Evolutionary conservation across 2,113 vertebrate species (phyloP).

Genomic region (Nipponia nippon): DNA sequence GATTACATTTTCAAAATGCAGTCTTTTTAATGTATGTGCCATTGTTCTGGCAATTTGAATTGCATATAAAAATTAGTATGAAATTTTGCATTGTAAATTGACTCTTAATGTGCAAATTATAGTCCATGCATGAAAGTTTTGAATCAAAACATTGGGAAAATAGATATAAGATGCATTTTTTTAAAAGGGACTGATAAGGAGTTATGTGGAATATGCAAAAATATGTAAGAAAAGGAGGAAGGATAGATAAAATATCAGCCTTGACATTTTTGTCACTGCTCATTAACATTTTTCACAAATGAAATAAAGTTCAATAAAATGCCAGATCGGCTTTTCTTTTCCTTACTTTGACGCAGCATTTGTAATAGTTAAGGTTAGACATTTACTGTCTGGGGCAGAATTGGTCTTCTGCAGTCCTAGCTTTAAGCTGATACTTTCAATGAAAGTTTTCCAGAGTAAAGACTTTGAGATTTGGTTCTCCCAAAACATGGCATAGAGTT

Average conservation of each 20-base stretch:
- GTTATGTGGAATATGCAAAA: neutral
- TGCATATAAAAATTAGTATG: neutral
- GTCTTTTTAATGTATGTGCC: neutral
- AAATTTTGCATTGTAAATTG: constrained; percentile 43
- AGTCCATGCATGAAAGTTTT: neutral
- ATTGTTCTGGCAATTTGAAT: constrained; percentile 17
- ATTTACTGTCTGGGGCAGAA: neutral
- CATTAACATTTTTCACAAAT: neutral
- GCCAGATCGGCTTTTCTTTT: neutral
- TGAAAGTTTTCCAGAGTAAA: neutral
- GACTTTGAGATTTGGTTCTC: neutral
- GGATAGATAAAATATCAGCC: neutral
- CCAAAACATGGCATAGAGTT: neutral
- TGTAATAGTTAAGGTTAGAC: neutral
- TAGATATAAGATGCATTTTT: neutral
- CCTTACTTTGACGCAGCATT: neutral
- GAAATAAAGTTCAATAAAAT: neutral
- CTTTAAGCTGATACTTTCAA: neutral
- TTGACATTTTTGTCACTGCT: neutral
- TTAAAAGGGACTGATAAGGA: neutral
- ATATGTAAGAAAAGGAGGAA: neutral
- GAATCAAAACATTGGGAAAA: neutral
- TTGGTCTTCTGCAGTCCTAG: neutral
- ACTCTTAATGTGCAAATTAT: neutral
- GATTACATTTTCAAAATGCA: neutral